These are phyloP conservation scores for Eupithecia centaureata DNA, from an alignment of 2,888 invertebrate species.

Conservation along the genomic window DNA sequence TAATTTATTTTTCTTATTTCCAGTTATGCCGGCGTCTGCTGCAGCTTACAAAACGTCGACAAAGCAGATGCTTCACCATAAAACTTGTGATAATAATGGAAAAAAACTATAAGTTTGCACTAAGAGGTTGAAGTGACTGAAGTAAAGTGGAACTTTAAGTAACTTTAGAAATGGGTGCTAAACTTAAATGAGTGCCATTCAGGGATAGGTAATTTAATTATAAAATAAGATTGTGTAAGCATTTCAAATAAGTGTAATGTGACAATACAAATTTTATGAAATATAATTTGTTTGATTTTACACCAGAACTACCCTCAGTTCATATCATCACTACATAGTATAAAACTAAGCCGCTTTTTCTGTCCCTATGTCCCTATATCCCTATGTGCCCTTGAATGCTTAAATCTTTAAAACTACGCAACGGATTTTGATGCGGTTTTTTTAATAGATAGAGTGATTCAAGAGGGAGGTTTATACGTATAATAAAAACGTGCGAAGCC, in stretches of 20 bases:
- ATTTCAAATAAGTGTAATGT: constrained; percentile 27
- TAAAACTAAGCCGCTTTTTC: too few relatives aligned
- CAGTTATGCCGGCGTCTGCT: constrained; percentile 79
- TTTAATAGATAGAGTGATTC: too few relatives aligned
- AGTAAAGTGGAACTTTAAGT: constrained; percentile 26
- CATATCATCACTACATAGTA: too few relatives aligned
- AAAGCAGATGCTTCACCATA: constrained; percentile 11
- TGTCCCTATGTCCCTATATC: too few relatives aligned
- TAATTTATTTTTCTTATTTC: constrained; percentile 41
- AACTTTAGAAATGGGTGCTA: constrained; percentile 30
- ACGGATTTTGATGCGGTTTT: too few relatives aligned
- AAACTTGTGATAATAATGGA: constrained; percentile 30
- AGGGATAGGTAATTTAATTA: constrained; percentile 24
- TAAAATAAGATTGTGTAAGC: constrained; percentile 24
- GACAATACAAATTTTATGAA: constrained; percentile 13
- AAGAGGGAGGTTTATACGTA: too few relatives aligned
- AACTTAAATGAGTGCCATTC: constrained; percentile 37
- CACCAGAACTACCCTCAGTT: background rate
- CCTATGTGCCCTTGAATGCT: too few relatives aligned
- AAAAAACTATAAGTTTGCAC: constrained; percentile 22
- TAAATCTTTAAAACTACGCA: too few relatives aligned
- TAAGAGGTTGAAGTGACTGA: constrained; percentile 37
- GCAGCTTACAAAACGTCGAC: constrained; percentile 44
- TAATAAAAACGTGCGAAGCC: too few relatives aligned
- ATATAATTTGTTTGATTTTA: background rate